Evolutionary conservation across 2,888 invertebrate species (phyloP), one percentile per base, ranked within the genome.

Genomic region (Noctua comes): DNA sequence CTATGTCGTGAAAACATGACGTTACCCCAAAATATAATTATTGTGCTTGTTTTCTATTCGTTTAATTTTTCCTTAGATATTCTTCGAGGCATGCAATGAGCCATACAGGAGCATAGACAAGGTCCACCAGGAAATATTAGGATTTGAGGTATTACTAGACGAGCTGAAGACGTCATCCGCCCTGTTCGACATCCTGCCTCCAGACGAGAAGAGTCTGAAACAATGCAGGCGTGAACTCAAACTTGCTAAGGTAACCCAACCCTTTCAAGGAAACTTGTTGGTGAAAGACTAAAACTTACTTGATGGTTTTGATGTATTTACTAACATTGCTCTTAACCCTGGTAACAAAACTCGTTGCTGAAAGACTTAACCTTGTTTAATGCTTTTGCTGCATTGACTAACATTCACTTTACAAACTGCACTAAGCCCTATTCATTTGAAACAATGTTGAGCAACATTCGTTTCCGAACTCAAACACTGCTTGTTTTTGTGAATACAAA

Each of bases 171-270:
- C 98, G 64, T 98, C 99, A 10, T 98, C 99, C 0, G 95, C 97
- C 46, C 97, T 99, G 79, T 99, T 99, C 92, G 99, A 99, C 92
- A 98, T 99, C 66, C 98, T 97, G 87, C 97, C 98, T 16, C 98
- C 98, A 0, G 99, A 99, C 91, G 98, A 98, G 89, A 98, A 98
- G 90, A 97, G 98, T 86, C 95, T 99, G 31, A 98, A 98, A 88
- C 96, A 97, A 77, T 98, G 98, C 79, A 97, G 98, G 66, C 98
- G 98, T 84, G 99, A 99, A 93, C 92, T 99, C 36, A 98, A 97
- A 88, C 96, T 98, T 89, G 90, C 97, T 24, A 99, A 99, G 95
- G 98, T 98, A 91, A 57, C 7, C 21, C 18, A 91, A 62, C 7
- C 21, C n/a, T 18, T n/a, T n/a, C 46, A 54, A 75, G 8, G n/a